Percentiles rank a stretch among this genome's conserved stretches.
Evolutionary conservation across 2,113 vertebrate genomes (phyloP).

Genomic region (Felis chaus): DNA sequence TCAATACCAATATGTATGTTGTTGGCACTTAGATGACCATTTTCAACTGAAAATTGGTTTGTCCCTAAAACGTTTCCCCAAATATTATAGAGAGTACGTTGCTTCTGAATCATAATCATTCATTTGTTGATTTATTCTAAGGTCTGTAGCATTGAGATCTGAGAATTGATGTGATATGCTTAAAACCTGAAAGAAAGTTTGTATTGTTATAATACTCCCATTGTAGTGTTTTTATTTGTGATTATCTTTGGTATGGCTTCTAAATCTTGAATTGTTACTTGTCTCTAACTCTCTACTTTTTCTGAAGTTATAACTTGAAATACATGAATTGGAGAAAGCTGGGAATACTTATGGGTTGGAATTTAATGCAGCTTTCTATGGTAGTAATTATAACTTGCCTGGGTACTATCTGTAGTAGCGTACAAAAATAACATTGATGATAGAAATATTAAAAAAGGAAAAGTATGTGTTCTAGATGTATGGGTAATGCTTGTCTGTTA

Average conservation of each 20-base stretch:
- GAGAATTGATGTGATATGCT: neutral
- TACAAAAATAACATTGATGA: constrained; percentile 15
- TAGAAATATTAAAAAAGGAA: constrained; percentile 30
- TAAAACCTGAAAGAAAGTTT: constrained; percentile 44
- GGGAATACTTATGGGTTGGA: neutral
- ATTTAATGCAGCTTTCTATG: neutral
- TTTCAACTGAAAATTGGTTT: constrained; percentile 40
- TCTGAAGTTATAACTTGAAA: constrained; percentile 35
- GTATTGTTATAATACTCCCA: neutral
- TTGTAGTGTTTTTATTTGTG: neutral
- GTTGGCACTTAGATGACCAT: neutral
- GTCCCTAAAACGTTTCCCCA: neutral
- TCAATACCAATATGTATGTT: constrained; percentile 4
- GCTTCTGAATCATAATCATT: constrained; percentile 18
- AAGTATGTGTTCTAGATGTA: neutral
- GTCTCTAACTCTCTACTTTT: constrained; percentile 9
- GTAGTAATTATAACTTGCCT: constrained; percentile 24
- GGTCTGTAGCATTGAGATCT: neutral
- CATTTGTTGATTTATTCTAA: constrained; percentile 13
- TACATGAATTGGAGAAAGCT: constrained; percentile 44
- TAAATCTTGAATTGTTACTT: constrained; percentile 45
- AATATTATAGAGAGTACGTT: neutral
- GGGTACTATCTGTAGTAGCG: neutral
- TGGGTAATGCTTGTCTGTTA: constrained; percentile 27
- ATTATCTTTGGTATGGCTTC: neutral